Evolutionary conservation across 2,113 vertebrate species (phyloP).

Genomic region (Riparia riparia): DNA sequence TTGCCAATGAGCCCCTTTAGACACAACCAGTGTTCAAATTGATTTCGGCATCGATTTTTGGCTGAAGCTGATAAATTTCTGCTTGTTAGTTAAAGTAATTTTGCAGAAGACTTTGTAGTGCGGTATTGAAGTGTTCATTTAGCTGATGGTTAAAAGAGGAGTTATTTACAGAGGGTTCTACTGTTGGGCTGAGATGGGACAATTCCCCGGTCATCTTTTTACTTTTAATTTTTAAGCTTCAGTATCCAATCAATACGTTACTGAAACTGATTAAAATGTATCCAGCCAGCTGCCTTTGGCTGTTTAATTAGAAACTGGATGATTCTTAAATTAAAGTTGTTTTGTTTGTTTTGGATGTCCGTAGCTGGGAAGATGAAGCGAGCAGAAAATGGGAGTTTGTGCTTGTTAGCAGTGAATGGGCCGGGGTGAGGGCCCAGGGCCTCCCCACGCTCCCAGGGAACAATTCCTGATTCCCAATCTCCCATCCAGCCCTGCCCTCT

Average conservation of each 20-base stretch:
- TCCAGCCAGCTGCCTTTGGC: slow-evolving; percentile 86
- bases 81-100: slow-evolving; percentile 95
- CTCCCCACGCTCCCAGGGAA: accelerated
- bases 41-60: slow-evolving; percentile 91
- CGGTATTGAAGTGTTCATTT: slow-evolving; percentile 89
- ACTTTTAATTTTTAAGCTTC: slow-evolving; percentile 88
- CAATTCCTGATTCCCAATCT: neutral
- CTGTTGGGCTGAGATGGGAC: slow-evolving; percentile 83
- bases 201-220: slow-evolving; percentile 87
- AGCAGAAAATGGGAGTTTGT: slow-evolving; percentile 36
- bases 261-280: slow-evolving; percentile 89
- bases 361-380: slow-evolving; percentile 46
- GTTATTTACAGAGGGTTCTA: slow-evolving; percentile 87
- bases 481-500: neutral
- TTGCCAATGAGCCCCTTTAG: slow-evolving; percentile 90
- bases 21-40: slow-evolving; percentile 89
- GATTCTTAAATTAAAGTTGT: slow-evolving; percentile 87
- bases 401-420: neutral
- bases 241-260: slow-evolving; percentile 85
- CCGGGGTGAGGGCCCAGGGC: neutral
- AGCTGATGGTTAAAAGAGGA: slow-evolving; percentile 89
- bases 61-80: slow-evolving; percentile 94
- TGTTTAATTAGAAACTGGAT: slow-evolving; percentile 86
- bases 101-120: slow-evolving; percentile 88
- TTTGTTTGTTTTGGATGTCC: slow-evolving; percentile 62